Percentiles rank a stretch among this genome's conserved stretches.
phyloP scores from a whole-genome alignment of 1,140 invertebrate genomes.

The Luehdorfia chinensis region DNA sequence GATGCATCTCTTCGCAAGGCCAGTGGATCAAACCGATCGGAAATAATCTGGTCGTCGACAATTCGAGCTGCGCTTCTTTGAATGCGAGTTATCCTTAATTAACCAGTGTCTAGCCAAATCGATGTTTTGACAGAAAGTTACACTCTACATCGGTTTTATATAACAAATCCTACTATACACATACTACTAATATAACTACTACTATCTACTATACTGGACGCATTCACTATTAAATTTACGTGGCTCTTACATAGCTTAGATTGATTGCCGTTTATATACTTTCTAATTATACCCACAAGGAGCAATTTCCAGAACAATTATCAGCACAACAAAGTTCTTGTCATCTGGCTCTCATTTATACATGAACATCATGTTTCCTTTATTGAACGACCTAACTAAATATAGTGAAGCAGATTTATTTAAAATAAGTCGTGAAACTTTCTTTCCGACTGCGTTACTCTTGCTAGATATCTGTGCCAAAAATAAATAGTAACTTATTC shows the following conservation, averaged over 20 bases:
- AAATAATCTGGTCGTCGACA: too few species aligned
- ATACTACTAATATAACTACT: background rate
- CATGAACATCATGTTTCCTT: conserved; percentile 1
- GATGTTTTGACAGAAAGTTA: too few species aligned
- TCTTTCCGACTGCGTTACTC: background rate
- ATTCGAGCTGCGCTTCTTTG: too few species aligned
- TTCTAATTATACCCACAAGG: conserved; percentile 15
- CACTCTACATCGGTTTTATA: too few species aligned
- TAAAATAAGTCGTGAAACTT: background rate
- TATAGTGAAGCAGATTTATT: background rate
- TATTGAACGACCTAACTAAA: background rate
- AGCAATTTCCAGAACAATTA: conserved; percentile 2
- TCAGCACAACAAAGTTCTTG: conserved; percentile 1
- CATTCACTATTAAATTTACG: background rate
- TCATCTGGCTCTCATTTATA: background rate
- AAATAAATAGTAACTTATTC: background rate
- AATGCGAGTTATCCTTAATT: too few species aligned
- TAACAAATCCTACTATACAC: too few species aligned
- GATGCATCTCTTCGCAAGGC: too few species aligned
- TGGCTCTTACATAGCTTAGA: background rate
- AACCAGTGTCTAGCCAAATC: too few species aligned
- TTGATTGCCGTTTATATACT: conserved; percentile 9
- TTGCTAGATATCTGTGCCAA: background rate
- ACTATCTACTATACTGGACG: background rate
- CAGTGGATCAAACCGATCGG: too few species aligned